Evolutionary conservation across 2,888 invertebrate genomes (phyloP), one percentile per base, ranked within the genome.

Genomic region (Linnaemya tessellans): DNA sequence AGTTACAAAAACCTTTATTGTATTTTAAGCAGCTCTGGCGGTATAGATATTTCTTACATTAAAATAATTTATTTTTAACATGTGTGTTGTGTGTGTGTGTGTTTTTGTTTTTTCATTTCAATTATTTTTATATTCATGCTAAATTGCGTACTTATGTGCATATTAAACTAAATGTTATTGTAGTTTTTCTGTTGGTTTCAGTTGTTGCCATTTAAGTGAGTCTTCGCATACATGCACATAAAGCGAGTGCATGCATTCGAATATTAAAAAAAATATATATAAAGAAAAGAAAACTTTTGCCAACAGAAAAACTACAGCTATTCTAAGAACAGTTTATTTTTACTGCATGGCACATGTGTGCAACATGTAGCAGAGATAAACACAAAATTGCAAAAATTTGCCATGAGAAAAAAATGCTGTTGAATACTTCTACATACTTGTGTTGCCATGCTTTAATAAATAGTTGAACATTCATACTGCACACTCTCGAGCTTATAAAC

Each of bases 81-180:
- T n/a, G n/a, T n/a, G n/a, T 35, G 38, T 20, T 43, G 41, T 18
- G 46, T 43, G 25, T 30, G 25, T 43, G n/a, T 20, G 15, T 43
- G 41, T 25, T 46, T 58, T 7, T n/a, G 20, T 68, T 65, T 79
- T 49, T 51, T 75, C 64, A 56, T 62, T 80, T 71, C 80, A 74
- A 85, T 85, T 85, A 75, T 80, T 80, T 85, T 85, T 82, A 82
- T 79, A 65, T 75, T 82, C 71, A 82, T 80, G 71, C 75, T 85
- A 82, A 85, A 85, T 85, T 85, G 82, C 82, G 82, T 82, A 79
- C 85, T 85, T 85, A 80, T 85, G 82, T 82, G 82, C 79, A 85
- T 85, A 75, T 85, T 75, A 82, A 82, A 85, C 73, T 78, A 82
- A 85, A 82, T 85, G 82, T 85, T 85, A 85, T 80, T 85, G 75